Evolutionary conservation across 2,888 invertebrate genomes (phyloP).

Genomic region (Cheilosia urbana): DNA sequence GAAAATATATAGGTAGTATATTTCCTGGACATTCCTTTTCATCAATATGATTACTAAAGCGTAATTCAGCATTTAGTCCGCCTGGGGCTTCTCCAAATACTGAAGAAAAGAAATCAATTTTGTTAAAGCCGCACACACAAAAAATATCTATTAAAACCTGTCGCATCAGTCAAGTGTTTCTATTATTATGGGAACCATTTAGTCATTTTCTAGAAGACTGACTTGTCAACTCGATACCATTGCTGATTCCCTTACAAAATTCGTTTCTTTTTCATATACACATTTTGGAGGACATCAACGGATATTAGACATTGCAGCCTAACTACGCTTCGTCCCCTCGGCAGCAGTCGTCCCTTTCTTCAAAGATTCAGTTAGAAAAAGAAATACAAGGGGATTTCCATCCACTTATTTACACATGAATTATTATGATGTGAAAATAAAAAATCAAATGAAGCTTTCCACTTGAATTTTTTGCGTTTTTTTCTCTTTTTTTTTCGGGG

Average conservation of each 20-base stretch:
- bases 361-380: slow-evolving; percentile 13
- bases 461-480: background rate
- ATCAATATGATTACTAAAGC: slow-evolving; percentile 56
- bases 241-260: background rate
- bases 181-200: slow-evolving; percentile 34
- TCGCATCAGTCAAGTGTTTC: slow-evolving; percentile 50
- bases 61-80: slow-evolving; percentile 62
- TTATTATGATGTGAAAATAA: slow-evolving; percentile 59
- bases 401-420: slow-evolving; percentile 57
- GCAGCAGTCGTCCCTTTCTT: background rate
- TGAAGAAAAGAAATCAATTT: slow-evolving; percentile 26
- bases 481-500: background rate
- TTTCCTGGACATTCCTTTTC: slow-evolving; percentile 57
- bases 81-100: background rate
- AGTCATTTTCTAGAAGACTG: slow-evolving; percentile 10
- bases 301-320: slow-evolving; percentile 3
- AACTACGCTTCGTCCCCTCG: background rate
- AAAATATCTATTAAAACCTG: slow-evolving; percentile 38
- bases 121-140: slow-evolving; percentile 19
- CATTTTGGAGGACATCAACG: slow-evolving; percentile 10
- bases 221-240: background rate
- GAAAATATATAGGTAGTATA: slow-evolving; percentile 29
- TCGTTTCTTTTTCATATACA: too few relatives aligned
- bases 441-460: slow-evolving; percentile 52
- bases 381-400: background rate